Base-by-base conservation (phyloP, 2,888 invertebrate species). In the Pristionchus mayeri region DNA sequence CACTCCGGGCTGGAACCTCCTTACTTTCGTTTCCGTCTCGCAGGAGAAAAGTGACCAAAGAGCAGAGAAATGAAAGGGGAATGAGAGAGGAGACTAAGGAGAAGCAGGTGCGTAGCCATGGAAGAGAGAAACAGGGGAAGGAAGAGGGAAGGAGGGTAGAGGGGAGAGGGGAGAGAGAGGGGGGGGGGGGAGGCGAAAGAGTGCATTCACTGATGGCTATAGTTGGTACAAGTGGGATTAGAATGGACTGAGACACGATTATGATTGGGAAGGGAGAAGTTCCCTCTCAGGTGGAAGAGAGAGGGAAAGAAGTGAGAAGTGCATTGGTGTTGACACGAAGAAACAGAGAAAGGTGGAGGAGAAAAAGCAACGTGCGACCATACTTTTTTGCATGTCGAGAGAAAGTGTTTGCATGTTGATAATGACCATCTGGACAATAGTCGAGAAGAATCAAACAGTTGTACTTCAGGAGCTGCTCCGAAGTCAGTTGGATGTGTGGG, bases 401-500 rank as follows among this genome's bases (percentile, higher is more conserved):
- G 18, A 52, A 4, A 6, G 16, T 52, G 4, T 4, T 52, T 52
- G 52, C 18, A 18, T 16, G n/a, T 21, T 21, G 16, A 16, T 52
- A 9, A 52, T n/a, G n/a, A n/a, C n/a, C n/a, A n/a, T n/a, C n/a
- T n/a, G n/a, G n/a, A n/a, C n/a, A n/a, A 21, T 52, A 21, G 27
- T 4, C 13, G 16, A 30, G 1, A 11, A 37, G 67, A 67, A 18
- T 60, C 24, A 37, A 21, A 67, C 13, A 44, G 44, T 48, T 60
- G 81, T n/a, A n/a, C n/a, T n/a, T n/a, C 44, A 88, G 88, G 88
- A 3, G 88, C 88, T 3, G 85, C 85, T 40, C 88, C 88, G 9
- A 87, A 86, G 75, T 54, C 75, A 11, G 88, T 88, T 24, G 81
- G 84, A 24, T 88, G 88, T 52, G 54, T 85, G 34, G 85, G 85